Evolutionary conservation across 2,888 invertebrate species (phyloP), one percentile per base, ranked within the genome.

Genomic region (Pristionchus mayeri): DNA sequence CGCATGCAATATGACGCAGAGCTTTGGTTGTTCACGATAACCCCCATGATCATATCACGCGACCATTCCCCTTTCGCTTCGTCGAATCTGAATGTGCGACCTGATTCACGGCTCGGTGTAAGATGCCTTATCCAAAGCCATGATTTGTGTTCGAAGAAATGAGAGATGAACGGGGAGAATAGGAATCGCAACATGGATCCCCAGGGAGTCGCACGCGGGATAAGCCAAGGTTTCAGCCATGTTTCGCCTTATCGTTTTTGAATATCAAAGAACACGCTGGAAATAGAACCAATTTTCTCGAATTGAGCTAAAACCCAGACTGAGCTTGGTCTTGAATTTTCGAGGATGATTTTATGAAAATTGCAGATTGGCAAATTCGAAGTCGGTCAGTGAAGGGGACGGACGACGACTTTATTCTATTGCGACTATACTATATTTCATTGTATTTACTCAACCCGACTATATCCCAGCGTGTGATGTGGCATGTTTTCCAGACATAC

Each of bases 301-400:
- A 44, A 9, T 44, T 44, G 44, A 44, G 44, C 6, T 9, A 44
- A 9, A 44, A 44, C 6, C 44, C 13, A 44, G 7, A 44, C 44
- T 44, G n/a, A n/a, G n/a, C n/a, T n/a, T n/a, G n/a, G n/a, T n/a
- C n/a, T n/a, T n/a, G n/a, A n/a, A n/a, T n/a, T n/a, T n/a, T n/a
- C n/a, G n/a, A n/a, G n/a, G n/a, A n/a, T n/a, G n/a, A n/a, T n/a
- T 63, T 63, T 11, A 30, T 16, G 18, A 6, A 63, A 0, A 2
- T 71, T 71, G 24, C 44, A 71, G 71, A 71, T 71, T n/a, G n/a
- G n/a, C n/a, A n/a, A n/a, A n/a, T n/a, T n/a, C 44, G 71, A n/a
- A n/a, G 40, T 40, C 4, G 6, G n/a, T 44, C 71, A 71, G 40
- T 71, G 71, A 71, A 40, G n/a, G n/a, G n/a, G n/a, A n/a, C n/a